Conservation (phyloP, 1,140 invertebrate species). For the Drosophila ananassae region DNA sequence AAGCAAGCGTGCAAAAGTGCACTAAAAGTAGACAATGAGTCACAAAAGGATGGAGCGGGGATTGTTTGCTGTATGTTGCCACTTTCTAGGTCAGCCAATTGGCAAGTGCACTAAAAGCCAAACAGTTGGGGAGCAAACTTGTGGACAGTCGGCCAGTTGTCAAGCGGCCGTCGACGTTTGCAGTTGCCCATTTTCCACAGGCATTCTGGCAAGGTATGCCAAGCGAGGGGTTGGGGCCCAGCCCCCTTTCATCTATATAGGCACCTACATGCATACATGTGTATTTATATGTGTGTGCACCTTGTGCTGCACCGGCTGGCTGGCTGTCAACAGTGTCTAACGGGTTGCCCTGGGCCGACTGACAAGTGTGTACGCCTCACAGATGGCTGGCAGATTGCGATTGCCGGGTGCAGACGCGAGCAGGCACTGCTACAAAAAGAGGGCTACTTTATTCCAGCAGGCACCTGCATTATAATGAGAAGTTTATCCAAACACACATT, state of each 20-base stretch:
- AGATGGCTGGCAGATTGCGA: conserved; percentile 69
- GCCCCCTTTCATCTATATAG: conserved; percentile 6
- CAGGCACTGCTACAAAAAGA: conserved; percentile 10
- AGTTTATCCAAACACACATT: no score
- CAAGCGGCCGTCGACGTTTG: conserved; percentile 43
- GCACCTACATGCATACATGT: not conserved
- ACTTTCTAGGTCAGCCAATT: conserved; percentile 75
- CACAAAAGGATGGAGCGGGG: not conserved
- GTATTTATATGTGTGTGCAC: conserved; percentile 37
- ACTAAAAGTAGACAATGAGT: conserved; percentile 61
- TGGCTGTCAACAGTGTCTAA: conserved; percentile 76
- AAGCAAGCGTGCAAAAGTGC: conserved; percentile 40
- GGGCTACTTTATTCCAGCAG: not conserved
- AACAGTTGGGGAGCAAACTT: conserved; percentile 52
- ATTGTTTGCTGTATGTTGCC: conserved; percentile 19
- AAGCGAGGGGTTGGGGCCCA: conserved; percentile 18
- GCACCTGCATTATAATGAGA: not conserved
- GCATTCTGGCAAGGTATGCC: conserved; percentile 31
- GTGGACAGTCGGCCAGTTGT: conserved; percentile 44
- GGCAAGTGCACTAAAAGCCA: conserved; percentile 77
- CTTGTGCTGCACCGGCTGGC: conserved; percentile 31
- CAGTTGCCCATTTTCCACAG: not conserved
- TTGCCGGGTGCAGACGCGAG: conserved; percentile 3
- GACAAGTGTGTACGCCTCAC: conserved; percentile 79
- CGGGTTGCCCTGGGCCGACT: conserved; percentile 57